A percentile compares a stretch with the other conserved stretches of the same genome.
Evolutionary conservation across 2,113 vertebrate species (phyloP).

Genomic region (Turnix velox): DNA sequence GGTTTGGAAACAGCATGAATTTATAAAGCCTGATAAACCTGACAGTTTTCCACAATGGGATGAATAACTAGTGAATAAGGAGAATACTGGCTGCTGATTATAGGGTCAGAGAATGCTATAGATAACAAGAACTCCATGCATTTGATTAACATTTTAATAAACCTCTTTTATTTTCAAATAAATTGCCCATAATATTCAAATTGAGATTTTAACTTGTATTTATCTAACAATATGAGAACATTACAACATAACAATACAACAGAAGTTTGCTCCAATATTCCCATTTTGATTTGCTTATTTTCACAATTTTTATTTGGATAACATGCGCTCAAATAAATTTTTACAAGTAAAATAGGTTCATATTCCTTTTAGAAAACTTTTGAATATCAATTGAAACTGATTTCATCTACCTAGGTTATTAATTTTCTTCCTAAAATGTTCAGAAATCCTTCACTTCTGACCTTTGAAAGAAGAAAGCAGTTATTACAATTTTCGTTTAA

Average conservation of each 20-base stretch:
- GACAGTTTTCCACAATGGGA: neutral
- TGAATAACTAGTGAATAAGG: neutral
- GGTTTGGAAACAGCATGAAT: neutral
- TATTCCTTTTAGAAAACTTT: neutral
- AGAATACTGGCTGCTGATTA: neutral
- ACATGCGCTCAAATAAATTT: neutral
- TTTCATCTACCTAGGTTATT: neutral
- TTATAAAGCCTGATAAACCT: neutral
- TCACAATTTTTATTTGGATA: neutral
- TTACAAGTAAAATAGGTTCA: neutral
- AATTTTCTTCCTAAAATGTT: neutral
- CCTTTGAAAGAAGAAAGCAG: neutral
- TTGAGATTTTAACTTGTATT: neutral
- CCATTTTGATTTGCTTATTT: neutral
- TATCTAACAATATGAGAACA: neutral
- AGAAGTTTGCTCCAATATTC: fast-evolving
- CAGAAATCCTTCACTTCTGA: neutral
- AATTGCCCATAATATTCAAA: neutral
- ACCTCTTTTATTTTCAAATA: neutral
- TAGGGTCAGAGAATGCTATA: neutral
- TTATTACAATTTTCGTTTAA: neutral
- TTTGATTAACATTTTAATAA: neutral
- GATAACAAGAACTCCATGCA: neutral
- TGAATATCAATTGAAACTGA: neutral
- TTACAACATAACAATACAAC: neutral